phyloP scores from a whole-genome alignment of 2,888 invertebrate species.

The Platycheirus rosarum region DNA sequence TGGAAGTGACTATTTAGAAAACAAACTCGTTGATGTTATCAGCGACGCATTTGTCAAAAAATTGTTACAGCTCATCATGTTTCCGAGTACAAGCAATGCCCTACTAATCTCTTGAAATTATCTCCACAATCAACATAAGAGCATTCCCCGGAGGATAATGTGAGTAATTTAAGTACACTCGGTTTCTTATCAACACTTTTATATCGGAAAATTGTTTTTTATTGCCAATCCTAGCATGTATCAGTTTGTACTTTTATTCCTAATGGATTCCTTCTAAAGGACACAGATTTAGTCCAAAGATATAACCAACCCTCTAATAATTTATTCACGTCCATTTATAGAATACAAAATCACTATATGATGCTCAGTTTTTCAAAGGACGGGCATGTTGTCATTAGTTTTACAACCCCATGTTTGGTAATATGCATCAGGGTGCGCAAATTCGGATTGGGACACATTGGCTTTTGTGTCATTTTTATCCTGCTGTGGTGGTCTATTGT shows the following conservation, averaged over 20 bases:
- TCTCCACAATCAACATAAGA: constrained; percentile 52
- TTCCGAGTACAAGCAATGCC: constrained; percentile 4
- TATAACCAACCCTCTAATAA: constrained; percentile 51
- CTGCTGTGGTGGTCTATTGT: constrained; percentile 61
- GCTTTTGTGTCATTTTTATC: constrained; percentile 61
- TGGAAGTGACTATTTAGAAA: constrained; percentile 27
- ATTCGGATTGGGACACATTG: constrained; percentile 65
- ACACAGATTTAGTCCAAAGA: constrained; percentile 47
- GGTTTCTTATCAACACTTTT: constrained; percentile 65
- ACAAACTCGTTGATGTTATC: constrained; percentile 43
- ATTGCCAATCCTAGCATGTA: constrained; percentile 58
- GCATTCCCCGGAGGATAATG: constrained; percentile 61
- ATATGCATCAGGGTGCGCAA: constrained; percentile 50
- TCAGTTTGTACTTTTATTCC: constrained; percentile 58
- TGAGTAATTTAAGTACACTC: constrained; percentile 56
- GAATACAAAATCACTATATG: constrained; percentile 42
- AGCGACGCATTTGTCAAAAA: constrained; percentile 8
- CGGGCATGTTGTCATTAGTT: constrained; percentile 58
- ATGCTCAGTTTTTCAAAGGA: constrained; percentile 61
- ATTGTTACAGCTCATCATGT: constrained; percentile 7
- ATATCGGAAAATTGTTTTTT: constrained; percentile 66
- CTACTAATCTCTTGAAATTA: constrained; percentile 54
- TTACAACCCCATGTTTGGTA: constrained; percentile 57
- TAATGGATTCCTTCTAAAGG: constrained; percentile 54
- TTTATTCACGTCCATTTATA: constrained; percentile 16